Percentiles rank a stretch among this genome's conserved stretches.
Conservation (phyloP, 2,113 vertebrate species). For the Vanacampus margaritifer region DNA sequence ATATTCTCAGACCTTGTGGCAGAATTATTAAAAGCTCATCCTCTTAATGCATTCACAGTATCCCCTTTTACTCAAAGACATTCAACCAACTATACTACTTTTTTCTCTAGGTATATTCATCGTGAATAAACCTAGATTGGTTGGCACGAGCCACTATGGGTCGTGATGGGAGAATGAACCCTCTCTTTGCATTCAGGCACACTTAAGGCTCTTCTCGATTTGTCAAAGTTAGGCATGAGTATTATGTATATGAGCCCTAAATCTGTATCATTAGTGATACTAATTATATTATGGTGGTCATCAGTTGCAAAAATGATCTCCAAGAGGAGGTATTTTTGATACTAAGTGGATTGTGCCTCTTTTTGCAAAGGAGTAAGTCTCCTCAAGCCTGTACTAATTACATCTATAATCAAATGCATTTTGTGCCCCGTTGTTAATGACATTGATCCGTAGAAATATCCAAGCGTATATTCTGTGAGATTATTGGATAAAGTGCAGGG, state of each 20-base stretch:
- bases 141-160: conserved; percentile 4
- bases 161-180: conserved; percentile 33
- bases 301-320: conserved; percentile 68
- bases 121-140: conserved; percentile 14
- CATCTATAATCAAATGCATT: conserved; percentile 76
- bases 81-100: conserved; percentile 28
- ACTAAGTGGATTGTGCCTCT: conserved; percentile 67
- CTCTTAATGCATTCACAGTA: conserved; percentile 66
- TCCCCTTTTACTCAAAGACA: conserved; percentile 62
- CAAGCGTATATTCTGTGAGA: conserved; percentile 77
- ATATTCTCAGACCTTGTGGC: conserved; percentile 64
- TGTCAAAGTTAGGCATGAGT: conserved; percentile 54
- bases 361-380: conserved; percentile 60
- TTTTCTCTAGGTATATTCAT: conserved; percentile 41
- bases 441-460: conserved; percentile 79
- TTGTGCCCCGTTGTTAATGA: conserved; percentile 75
- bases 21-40: conserved; percentile 76
- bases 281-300: conserved; percentile 66
- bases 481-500: conserved; percentile 79
- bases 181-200: conserved; percentile 34
- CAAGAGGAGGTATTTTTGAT: conserved; percentile 68
- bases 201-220: conserved; percentile 52
- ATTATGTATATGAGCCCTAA: conserved; percentile 67
- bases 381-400: conserved; percentile 72
- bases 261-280: conserved; percentile 64